A percentile compares a stretch with the other conserved stretches of the same genome.
Conservation (phyloP, 2,113 vertebrate species). For the Cinclus mexicanus region DNA sequence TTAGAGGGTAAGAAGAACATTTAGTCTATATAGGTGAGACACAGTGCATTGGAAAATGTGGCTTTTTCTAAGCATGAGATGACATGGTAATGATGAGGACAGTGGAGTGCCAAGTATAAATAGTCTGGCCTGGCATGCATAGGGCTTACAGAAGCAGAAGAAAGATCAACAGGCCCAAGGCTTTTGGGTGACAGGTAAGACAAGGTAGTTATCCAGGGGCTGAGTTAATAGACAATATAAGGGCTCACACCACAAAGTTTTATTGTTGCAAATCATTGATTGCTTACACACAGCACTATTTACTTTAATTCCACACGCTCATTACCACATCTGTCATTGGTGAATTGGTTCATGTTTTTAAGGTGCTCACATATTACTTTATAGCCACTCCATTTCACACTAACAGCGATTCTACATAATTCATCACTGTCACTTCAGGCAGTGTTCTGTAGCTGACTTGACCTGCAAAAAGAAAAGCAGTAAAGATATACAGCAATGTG, state of each 20-base stretch:
- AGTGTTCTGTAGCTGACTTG: slow-evolving; percentile 32
- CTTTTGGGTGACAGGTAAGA: not conserved
- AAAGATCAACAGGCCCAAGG: not conserved
- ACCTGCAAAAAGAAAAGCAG: slow-evolving; percentile 47
- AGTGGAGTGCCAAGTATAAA: not conserved
- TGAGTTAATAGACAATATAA: not conserved
- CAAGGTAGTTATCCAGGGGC: not conserved
- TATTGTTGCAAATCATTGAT: slow-evolving; percentile 51
- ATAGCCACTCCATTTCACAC: slow-evolving; percentile 58
- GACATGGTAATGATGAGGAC: not conserved
- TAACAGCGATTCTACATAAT: slow-evolving; percentile 40
- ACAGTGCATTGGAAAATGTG: not conserved
- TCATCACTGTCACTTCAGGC: slow-evolving; percentile 59
- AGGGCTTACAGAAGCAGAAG: not conserved
- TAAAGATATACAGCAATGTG: slow-evolving; percentile 19
- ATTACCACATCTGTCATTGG: slow-evolving; percentile 36
- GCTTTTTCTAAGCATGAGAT: not conserved
- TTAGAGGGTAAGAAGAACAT: not conserved
- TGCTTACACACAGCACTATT: slow-evolving; percentile 9
- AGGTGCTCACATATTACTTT: slow-evolving; percentile 64
- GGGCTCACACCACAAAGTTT: not conserved
- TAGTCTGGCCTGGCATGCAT: not conserved
- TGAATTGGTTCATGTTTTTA: slow-evolving; percentile 57
- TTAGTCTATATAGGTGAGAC: not conserved
- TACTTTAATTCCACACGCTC: slow-evolving; percentile 45